Evolutionary conservation across 2,888 invertebrate species (phyloP).

Genomic region (Drosophila antonietae): DNA sequence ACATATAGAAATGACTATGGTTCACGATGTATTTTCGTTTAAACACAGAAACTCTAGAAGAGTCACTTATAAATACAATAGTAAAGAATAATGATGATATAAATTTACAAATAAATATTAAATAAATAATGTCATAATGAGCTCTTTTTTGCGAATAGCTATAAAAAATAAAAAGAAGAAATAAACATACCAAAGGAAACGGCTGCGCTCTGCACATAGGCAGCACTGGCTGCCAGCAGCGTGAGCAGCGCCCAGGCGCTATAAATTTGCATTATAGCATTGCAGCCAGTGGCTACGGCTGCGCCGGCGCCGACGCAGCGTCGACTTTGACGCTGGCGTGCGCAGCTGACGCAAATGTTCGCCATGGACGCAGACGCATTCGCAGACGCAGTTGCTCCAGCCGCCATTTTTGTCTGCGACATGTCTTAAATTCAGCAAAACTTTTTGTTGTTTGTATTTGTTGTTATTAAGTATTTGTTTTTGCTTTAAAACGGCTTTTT

Average conservation of each 20-base stretch:
- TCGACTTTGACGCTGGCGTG: conserved; percentile 52
- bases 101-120: neutral
- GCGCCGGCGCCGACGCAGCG: conserved; percentile 51
- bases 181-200: conserved; percentile 83
- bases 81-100: neutral
- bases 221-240: conserved; percentile 72
- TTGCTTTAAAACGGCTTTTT: conserved; percentile 60
- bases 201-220: conserved; percentile 81
- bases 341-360: conserved; percentile 59
- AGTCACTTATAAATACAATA: conserved; percentile 19
- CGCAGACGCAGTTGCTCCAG: conserved; percentile 37
- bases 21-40: conserved; percentile 36
- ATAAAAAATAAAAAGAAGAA: neutral
- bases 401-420: conserved; percentile 63
- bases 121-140: neutral
- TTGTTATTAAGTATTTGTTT: conserved; percentile 21
- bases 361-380: conserved; percentile 26
- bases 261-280: conserved; percentile 71
- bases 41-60: conserved; percentile 14
- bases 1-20: conserved; percentile 63
- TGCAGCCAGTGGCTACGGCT: conserved; percentile 32
- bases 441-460: conserved; percentile 21
- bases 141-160: neutral
- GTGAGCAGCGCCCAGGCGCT: conserved; percentile 74
- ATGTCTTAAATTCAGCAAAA: conserved; percentile 51